phyloP scores from a whole-genome alignment of 2,797 vertebrate species.

The Siniperca obscura region DNA sequence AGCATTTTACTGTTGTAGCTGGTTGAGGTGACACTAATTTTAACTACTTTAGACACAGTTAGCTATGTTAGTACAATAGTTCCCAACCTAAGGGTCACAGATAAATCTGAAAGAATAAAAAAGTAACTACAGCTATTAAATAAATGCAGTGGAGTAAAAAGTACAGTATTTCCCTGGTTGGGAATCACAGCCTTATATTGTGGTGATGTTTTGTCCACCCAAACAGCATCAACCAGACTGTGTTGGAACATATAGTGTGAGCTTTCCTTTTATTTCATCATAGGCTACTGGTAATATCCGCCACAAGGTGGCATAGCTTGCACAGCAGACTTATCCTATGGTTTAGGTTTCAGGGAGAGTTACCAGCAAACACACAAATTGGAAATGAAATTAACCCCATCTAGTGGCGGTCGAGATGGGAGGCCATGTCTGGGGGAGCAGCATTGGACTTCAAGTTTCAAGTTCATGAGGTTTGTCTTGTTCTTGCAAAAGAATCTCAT shows the following conservation, averaged over 20 bases:
- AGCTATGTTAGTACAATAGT: too few species aligned
- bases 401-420: conserved; percentile 62
- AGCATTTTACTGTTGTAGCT: not conserved
- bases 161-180: not conserved
- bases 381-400: conserved; percentile 59
- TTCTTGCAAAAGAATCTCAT: conserved; percentile 15
- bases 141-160: not conserved
- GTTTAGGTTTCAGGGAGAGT: not conserved
- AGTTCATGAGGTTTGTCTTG: conserved; percentile 28
- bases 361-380: conserved; percentile 9
- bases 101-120: not conserved
- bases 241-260: not conserved
- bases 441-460: conserved; percentile 5
- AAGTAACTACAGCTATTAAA: not conserved
- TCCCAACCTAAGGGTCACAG: not conserved
- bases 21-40: not conserved
- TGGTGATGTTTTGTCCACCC: not conserved
- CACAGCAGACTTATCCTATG: conserved; percentile 14
- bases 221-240: not conserved
- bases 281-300: not conserved
- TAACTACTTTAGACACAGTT: too few species aligned
- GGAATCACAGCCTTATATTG: not conserved
- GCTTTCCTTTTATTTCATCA: not conserved
- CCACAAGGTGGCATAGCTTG: conserved; percentile 75
- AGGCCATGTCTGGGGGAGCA: not conserved